These are phyloP conservation scores for Diplodus sargus DNA, from an alignment of 2,797 vertebrate genomes.

Conservation along the genomic window DNA sequence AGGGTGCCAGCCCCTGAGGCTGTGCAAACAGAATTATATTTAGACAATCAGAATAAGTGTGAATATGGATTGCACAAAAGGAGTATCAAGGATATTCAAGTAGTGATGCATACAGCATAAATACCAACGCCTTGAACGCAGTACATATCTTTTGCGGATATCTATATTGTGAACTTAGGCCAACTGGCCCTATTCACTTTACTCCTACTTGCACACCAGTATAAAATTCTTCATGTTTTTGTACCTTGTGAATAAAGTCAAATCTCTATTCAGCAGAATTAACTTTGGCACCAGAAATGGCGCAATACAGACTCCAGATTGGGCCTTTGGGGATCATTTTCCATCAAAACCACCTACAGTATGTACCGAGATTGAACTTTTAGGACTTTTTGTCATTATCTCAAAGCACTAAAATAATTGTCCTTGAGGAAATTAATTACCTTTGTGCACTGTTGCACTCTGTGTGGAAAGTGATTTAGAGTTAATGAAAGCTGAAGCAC, in stretches of 20 bases:
- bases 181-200: neutral
- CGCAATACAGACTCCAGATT: constrained; percentile 19
- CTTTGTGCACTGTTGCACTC: constrained; percentile 77
- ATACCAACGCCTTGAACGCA: neutral
- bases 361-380: constrained; percentile 68
- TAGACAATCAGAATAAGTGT: neutral
- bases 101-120: no score
- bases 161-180: neutral
- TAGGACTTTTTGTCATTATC: constrained; percentile 78
- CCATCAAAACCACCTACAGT: constrained; percentile 57
- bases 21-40: neutral
- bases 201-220: neutral
- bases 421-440: constrained; percentile 89
- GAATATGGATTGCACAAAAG: neutral
- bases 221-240: neutral
- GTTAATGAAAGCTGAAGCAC: constrained; percentile 80
- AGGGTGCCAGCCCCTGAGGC: neutral
- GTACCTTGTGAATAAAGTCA: neutral
- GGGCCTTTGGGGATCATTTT: constrained; percentile 60
- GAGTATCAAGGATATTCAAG: neutral
- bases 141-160: neutral
- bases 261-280: constrained; percentile 14
- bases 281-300: constrained; percentile 44
- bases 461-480: constrained; percentile 74
- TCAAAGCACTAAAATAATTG: constrained; percentile 83